These are phyloP conservation scores for Stercorarius parasiticus DNA, from an alignment of 2,113 vertebrate species.

Conservation along the genomic window DNA sequence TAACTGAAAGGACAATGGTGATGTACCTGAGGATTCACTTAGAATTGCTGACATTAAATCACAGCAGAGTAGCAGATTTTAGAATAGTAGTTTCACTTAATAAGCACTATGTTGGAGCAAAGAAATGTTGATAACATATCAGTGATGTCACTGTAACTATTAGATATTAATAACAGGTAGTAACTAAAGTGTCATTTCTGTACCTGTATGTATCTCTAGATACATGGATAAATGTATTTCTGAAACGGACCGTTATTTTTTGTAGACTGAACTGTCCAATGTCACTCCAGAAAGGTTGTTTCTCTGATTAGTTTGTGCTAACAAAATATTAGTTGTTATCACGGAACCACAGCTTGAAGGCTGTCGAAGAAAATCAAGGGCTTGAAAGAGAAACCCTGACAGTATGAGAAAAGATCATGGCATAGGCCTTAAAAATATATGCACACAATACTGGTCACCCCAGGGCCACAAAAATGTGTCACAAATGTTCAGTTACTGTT, in stretches of 20 bases:
- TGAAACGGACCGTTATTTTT: not conserved
- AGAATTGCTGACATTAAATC: not conserved
- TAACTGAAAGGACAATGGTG: not conserved
- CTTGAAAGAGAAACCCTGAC: not conserved
- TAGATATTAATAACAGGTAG: not conserved
- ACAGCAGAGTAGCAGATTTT: not conserved
- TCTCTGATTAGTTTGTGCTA: not conserved
- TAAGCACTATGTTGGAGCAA: not conserved
- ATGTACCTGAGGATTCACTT: not conserved
- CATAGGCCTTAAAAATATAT: not conserved
- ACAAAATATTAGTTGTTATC: not conserved
- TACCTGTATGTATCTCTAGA: not conserved
- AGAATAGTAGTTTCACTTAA: not conserved
- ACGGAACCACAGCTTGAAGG: not conserved
- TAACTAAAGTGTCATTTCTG: not conserved
- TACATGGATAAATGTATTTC: not conserved
- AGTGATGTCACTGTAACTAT: not conserved
- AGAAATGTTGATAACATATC: not conserved
- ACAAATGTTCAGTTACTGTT: not conserved
- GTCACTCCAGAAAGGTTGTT: not conserved
- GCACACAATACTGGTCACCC: not conserved
- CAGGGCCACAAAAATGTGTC: not conserved
- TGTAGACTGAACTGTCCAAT: not conserved
- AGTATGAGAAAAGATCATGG: not conserved
- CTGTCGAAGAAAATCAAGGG: not conserved